Percentiles rank a stretch among this genome's conserved stretches.
These are phyloP conservation scores for Martes martes DNA, from an alignment of 2,113 vertebrate genomes.

Conservation along the genomic window DNA sequence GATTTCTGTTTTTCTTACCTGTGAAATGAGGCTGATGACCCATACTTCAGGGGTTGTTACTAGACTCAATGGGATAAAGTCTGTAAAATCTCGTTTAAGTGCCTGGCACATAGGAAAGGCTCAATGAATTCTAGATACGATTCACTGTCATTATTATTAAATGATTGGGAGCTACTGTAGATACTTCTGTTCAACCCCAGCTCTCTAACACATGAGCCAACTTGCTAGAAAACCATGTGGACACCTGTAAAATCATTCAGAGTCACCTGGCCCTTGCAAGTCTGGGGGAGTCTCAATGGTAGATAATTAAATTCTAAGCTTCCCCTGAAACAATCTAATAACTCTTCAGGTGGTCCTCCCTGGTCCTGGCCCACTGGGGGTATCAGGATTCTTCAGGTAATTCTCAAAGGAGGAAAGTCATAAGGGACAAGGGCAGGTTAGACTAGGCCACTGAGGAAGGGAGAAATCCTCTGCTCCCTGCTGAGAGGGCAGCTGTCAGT, in stretches of 20 bases:
- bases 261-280: neutral
- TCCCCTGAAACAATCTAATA: neutral
- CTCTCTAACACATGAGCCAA: neutral
- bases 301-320: neutral
- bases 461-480: neutral
- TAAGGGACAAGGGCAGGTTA: neutral
- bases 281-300: neutral
- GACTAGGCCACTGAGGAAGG: neutral
- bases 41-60: neutral
- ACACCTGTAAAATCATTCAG: neutral
- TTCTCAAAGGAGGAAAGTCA: neutral
- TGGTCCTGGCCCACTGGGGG: neutral
- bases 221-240: neutral
- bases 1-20: neutral
- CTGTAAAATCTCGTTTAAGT: neutral
- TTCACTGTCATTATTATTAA: neutral
- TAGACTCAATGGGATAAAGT: neutral
- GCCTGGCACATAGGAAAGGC: neutral
- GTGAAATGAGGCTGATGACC: neutral
- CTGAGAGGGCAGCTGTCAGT: neutral
- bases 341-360: neutral
- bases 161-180: neutral
- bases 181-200: neutral
- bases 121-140: neutral
- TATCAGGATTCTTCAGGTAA: neutral